Conservation (phyloP, 2,113 vertebrate genomes). For the Oncorhynchus nerka region DNA sequence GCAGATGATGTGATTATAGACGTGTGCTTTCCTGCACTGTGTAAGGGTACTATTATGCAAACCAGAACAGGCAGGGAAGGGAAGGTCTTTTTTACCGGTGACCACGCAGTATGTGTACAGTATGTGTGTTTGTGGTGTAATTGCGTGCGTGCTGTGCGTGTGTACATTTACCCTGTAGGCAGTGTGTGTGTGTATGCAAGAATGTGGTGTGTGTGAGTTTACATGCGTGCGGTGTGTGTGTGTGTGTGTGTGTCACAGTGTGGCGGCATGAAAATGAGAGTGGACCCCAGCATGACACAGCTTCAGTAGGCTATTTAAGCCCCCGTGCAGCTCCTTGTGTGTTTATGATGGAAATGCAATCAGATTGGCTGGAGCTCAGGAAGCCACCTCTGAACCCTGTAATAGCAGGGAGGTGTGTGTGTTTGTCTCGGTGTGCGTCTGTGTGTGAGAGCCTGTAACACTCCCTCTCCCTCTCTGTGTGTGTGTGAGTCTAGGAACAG, state of each 20-base stretch:
- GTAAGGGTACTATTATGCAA: slow-evolving; percentile 55
- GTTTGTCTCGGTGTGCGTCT: slow-evolving; percentile 12
- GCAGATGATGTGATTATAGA: slow-evolving; percentile 42
- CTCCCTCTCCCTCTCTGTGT: not conserved
- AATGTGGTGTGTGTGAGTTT: no score
- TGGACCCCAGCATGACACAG: slow-evolving; percentile 46
- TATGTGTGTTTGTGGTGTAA: no score
- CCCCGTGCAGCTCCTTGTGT: slow-evolving; percentile 37
- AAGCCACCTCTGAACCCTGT: slow-evolving; percentile 54
- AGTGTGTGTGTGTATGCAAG: no score
- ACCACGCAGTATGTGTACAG: slow-evolving; percentile 16
- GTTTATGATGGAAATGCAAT: slow-evolving; percentile 55
- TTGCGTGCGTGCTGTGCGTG: no score
- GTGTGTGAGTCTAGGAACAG: slow-evolving; percentile 11
- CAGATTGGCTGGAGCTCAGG: slow-evolving; percentile 36
- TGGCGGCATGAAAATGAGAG: slow-evolving; percentile 51
- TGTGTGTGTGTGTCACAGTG: no score
- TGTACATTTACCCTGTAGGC: no score
- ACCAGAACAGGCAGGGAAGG: slow-evolving; percentile 23
- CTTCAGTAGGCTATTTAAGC: slow-evolving; percentile 33
- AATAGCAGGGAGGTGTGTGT: not conserved
- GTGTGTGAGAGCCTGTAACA: slow-evolving; percentile 10
- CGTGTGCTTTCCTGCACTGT: slow-evolving; percentile 48
- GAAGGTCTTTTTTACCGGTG: slow-evolving; percentile 55
- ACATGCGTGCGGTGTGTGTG: no score